phyloP scores from a whole-genome alignment of 2,113 vertebrate genomes.

The Grus americana region DNA sequence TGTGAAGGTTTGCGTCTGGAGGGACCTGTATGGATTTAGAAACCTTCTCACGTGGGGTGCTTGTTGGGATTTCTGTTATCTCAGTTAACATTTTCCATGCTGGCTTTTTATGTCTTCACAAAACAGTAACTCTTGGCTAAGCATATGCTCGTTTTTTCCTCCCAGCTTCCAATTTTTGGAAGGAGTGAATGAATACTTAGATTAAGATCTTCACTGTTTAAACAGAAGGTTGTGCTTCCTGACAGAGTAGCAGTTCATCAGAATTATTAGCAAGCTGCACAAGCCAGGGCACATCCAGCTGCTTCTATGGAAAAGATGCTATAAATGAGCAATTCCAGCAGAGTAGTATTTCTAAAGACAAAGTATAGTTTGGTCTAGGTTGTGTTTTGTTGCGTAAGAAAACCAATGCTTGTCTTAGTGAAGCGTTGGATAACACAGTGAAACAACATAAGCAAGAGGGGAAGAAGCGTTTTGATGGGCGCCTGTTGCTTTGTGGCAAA shows the following conservation, averaged over 20 bases:
- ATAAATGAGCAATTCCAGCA: not conserved
- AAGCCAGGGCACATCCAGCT: conserved; percentile 3
- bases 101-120: not conserved
- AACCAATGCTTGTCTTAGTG: not conserved
- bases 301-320: not conserved
- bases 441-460: not conserved
- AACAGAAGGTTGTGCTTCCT: not conserved
- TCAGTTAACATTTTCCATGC: not conserved
- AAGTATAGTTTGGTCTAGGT: not conserved
- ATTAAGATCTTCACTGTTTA: conserved; percentile 24
- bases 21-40: not conserved
- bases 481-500: not conserved
- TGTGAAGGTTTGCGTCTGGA: not conserved
- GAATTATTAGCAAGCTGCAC: not conserved
- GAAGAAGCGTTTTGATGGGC: not conserved
- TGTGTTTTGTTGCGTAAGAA: not conserved
- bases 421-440: not conserved
- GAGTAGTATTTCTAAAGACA: not conserved
- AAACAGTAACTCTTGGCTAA: not conserved
- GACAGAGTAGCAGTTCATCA: not conserved
- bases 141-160: not conserved
- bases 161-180: not conserved
- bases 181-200: not conserved
- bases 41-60: not conserved
- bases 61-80: not conserved